Evolutionary conservation across 2,113 vertebrate species (phyloP), one percentile per base, ranked within the genome.

Genomic region (Calyptomena viridis): DNA sequence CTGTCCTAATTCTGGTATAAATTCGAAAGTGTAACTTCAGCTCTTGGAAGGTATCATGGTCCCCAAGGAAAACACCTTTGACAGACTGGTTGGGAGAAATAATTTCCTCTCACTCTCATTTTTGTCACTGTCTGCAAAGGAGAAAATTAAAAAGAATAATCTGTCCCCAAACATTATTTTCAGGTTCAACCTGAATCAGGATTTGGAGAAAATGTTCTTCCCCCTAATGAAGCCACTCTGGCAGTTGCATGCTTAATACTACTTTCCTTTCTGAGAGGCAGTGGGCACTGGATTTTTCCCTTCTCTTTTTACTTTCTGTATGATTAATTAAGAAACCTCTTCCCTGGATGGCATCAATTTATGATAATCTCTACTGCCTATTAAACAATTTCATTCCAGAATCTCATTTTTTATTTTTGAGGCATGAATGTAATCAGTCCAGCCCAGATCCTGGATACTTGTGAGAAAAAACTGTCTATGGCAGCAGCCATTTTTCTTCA

Each of bases 391-490:
- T 95, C 39, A 71, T 90, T 95, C 52, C 80, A 84, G 35, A 37
- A 68, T 66, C 77, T 87, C 85, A 84, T 91, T 92, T 96, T 89
- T 92, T 81, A 59, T 82, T 59, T 91, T 94, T 84, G 87, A 96
- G 72, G 12, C 24, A 90, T 77, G 85, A 79, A 80, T 88, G 83
- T 60, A 87, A 85, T 96, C 90, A 89, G 68, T 85, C 22, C 89
- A 86, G 75, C 42, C 33, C 95, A 91, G 95, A 46, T 89, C n/a
- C 52, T 80, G 62, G 82, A 88, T 62, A 78, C 89, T 62, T 81
- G 35, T 82, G 78, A 95, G 93, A 93, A 95, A 84, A 44, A 81
- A 52, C 72, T 90, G 60, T 71, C 40, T 44, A 58, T 90, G 15
- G 12, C 78, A 74, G 47, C 28, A 84, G 67, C 19, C 22, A 63